phyloP scores from a whole-genome alignment of 2,797 vertebrate species.

The Leptodactylus fallax region DNA sequence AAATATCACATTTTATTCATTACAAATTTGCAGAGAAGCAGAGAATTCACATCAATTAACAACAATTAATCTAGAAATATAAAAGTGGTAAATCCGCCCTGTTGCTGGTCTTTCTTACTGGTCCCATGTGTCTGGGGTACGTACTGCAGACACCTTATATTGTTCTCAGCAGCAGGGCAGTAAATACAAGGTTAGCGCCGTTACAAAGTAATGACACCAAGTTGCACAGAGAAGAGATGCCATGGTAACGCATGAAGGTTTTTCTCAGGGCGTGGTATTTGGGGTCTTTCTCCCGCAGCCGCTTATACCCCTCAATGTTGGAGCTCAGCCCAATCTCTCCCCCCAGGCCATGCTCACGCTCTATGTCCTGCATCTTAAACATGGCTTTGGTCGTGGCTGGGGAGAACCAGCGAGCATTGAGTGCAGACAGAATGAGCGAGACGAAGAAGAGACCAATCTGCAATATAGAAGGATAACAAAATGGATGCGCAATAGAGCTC shows the following conservation, averaged over 20 bases:
- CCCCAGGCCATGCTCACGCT: conserved; percentile 84
- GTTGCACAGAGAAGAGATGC: conserved; percentile 84
- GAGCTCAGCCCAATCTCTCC: conserved; percentile 76
- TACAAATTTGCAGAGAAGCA: neutral
- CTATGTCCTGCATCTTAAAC: conserved; percentile 80
- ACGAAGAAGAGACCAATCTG: conserved; percentile 83
- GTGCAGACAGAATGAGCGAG: conserved; percentile 73
- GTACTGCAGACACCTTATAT: conserved; percentile 69
- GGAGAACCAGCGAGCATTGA: conserved; percentile 84
- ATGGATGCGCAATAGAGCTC: no score
- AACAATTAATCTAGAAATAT: conserved; percentile 8
- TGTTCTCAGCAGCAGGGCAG: conserved; percentile 78
- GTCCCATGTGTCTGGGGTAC: neutral
- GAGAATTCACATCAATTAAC: neutral
- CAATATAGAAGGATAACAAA: neutral
- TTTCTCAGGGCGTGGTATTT: conserved; percentile 79
- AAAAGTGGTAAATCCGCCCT: neutral
- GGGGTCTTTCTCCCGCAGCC: conserved; percentile 84
- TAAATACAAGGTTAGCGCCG: conserved; percentile 79
- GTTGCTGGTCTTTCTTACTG: neutral
- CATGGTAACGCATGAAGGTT: conserved; percentile 82
- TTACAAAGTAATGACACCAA: conserved; percentile 81
- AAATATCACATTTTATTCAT: neutral
- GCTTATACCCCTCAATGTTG: conserved; percentile 78
- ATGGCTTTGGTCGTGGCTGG: conserved; percentile 76